A percentile compares a stretch with the other conserved stretches of the same genome.
Evolutionary conservation across 1,140 invertebrate species (phyloP).

Genomic region (Drosophila miranda): DNA sequence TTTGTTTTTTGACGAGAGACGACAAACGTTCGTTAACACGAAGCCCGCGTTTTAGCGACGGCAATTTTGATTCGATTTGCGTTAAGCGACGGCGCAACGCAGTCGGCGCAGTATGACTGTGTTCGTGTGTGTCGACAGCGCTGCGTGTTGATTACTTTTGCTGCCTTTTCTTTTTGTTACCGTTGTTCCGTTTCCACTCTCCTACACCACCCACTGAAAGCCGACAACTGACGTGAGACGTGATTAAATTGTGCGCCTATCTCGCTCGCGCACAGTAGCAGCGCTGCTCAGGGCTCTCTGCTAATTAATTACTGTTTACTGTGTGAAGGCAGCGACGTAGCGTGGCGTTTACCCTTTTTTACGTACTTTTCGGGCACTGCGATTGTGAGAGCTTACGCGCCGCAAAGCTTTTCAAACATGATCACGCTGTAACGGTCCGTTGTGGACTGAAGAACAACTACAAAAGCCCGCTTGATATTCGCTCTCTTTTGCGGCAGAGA

Average conservation of each 20-base stretch:
- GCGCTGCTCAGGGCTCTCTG: constrained; percentile 31
- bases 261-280: constrained; percentile 57
- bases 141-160: constrained; percentile 60
- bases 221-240: constrained; percentile 9
- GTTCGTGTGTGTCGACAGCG: constrained; percentile 46
- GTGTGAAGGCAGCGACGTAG: constrained; percentile 12
- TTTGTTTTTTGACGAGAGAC: constrained; percentile 63
- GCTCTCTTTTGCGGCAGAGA: constrained; percentile 5
- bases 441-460: constrained; percentile 59
- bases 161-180: constrained; percentile 26
- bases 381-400: constrained; percentile 21
- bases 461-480: constrained; percentile 34
- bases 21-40: constrained; percentile 62
- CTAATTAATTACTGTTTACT: constrained; percentile 66
- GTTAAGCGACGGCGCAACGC: constrained; percentile 71
- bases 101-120: constrained; percentile 46
- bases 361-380: constrained; percentile 16
- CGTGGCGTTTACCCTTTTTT: constrained; percentile 34
- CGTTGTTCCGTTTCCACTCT: constrained; percentile 8
- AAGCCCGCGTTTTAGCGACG: constrained; percentile 74
- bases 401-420: constrained; percentile 68
- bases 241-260: constrained; percentile 71
- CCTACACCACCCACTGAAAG: background rate
- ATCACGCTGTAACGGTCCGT: constrained; percentile 73
- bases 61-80: constrained; percentile 79